Evolutionary conservation across 2,888 invertebrate species (phyloP), one percentile per base, ranked within the genome.

Genomic region (Endotricha flammealis): DNA sequence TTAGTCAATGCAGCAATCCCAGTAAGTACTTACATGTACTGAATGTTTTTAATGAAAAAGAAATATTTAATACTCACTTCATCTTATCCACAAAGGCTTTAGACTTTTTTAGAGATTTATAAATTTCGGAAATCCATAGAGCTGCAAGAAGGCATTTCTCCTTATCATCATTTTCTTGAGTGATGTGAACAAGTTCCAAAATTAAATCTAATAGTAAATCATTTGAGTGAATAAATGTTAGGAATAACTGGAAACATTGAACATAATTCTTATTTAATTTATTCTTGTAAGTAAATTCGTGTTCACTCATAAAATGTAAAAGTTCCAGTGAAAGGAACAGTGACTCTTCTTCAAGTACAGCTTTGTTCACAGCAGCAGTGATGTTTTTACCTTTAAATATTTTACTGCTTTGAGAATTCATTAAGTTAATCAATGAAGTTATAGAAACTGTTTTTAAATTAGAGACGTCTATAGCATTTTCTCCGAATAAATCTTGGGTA

Each of bases 61-160:
- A n/a, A n/a, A n/a, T n/a, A n/a, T n/a, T n/a, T n/a, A n/a, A n/a
- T n/a, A n/a, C n/a, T n/a, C n/a, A n/a, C n/a, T n/a, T n/a, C 12
- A 68, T 49, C 51, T 55, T 73, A 12, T 53, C 52, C 17, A 57
- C 44, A 50, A 79, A 78, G 5, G 67, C 46, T 44, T 76, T 74
- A 1, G 78, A 69, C 59, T 79, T 88, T 29, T 71, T 53, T 13
- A 79, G 64, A 41, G 87, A 78, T 36, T 64, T 63, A 28, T 83
- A 66, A 46, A 90, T 85, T 50, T 87, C 74, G 32, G 77, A 79
- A 11, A 88, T 64, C 90, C 90, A 90, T 14, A 88, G 59, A n/a
- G 89, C 81, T 44, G 88, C 86, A 11, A 87, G 59, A 5, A 64
- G 53, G 24, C 75, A 61, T 57, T 61, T 86, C 10, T 65, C 51